Percentiles rank a stretch among this genome's conserved stretches.
These are phyloP conservation scores for Ferrisia virgata DNA, from an alignment of 2,888 invertebrate species.

Conservation along the genomic window DNA sequence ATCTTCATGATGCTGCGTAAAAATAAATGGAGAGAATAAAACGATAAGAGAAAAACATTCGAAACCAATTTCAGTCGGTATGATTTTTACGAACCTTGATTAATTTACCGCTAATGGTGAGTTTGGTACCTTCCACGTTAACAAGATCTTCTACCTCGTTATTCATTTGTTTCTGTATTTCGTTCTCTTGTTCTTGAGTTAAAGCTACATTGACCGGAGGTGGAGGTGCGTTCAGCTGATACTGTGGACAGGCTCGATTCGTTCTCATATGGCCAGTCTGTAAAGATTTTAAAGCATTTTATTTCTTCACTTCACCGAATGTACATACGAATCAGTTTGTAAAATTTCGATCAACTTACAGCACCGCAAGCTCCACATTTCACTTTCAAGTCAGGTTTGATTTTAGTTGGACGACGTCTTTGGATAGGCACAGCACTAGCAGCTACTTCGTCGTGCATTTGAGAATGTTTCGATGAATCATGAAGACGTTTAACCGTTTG, in stretches of 20 bases:
- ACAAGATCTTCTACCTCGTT: conserved; percentile 80
- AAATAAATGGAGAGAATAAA: background rate
- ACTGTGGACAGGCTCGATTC: conserved; percentile 95
- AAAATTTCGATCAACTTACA: conserved; percentile 50
- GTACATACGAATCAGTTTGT: background rate
- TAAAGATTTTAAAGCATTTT: background rate
- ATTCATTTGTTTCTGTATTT: conserved; percentile 67
- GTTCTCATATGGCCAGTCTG: conserved; percentile 71
- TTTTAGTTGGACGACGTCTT: conserved; percentile 63
- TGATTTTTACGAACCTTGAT: conserved; percentile 70
- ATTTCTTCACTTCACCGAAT: background rate
- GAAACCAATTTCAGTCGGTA: too few species aligned
- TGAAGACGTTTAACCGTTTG: conserved; percentile 31
- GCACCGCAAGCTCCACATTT: conserved; percentile 94
- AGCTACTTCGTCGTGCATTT: conserved; percentile 31
- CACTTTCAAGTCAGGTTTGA: conserved; percentile 84
- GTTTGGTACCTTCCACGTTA: conserved; percentile 92
- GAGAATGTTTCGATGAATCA: conserved; percentile 11
- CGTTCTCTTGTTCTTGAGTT: conserved; percentile 77
- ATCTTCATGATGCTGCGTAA: conserved; percentile 75
- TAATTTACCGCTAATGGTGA: conserved; percentile 82
- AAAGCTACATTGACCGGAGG: conserved; percentile 67
- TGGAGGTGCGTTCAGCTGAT: conserved; percentile 61
- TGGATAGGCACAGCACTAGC: conserved; percentile 12
- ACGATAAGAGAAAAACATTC: background rate